Evolutionary conservation across 2,888 invertebrate species (phyloP), one percentile per base, ranked within the genome.

Genomic region (Zonitis immaculata): DNA sequence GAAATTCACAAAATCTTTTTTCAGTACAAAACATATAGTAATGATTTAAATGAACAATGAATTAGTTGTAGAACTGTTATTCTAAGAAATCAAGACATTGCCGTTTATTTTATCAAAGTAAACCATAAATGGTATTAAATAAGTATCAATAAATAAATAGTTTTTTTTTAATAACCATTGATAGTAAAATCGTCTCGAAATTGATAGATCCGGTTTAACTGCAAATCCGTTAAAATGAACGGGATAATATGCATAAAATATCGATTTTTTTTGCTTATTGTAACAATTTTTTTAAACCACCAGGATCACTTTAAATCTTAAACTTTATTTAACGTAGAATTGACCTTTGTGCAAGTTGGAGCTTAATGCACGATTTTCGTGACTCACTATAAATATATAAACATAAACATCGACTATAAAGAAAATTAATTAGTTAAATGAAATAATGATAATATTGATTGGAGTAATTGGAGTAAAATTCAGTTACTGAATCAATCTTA

Each of bases 361-460:
- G n/a, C 48, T 47, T 44, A 47, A 43, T 56, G 56, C 52, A 52
- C 56, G 56, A 55, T 39, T 56, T n/a, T 56, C 56, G 56, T 56
- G 56, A 56, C 56, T n/a, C 50, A 39, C 35, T 18, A 16, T 30
- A 48, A 49, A 49, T 8, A 42, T 22, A 50, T 30, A 48, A 25
- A 45, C 30, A 45, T 28, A 14, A 42, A 14, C 35, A 46, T 1
- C 11, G n/a, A 39, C 39, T 7, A 39, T 2, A 26, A 25, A 18
- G 6, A 44, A 27, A 28, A 14, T n/a, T n/a, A n/a, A n/a, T n/a
- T n/a, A n/a, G n/a, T n/a, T n/a, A n/a, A n/a, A n/a, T n/a, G n/a
- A n/a, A n/a, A n/a, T n/a, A 26, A 16, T 4, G 22, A 20, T 22
- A 43, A 43, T 32, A 14, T 18, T 35, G 35, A 35, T 35, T 35